Percentiles rank a stretch among this genome's conserved stretches.
phyloP scores from a whole-genome alignment of 2,797 vertebrate genomes.

The Anabas testudineus region DNA sequence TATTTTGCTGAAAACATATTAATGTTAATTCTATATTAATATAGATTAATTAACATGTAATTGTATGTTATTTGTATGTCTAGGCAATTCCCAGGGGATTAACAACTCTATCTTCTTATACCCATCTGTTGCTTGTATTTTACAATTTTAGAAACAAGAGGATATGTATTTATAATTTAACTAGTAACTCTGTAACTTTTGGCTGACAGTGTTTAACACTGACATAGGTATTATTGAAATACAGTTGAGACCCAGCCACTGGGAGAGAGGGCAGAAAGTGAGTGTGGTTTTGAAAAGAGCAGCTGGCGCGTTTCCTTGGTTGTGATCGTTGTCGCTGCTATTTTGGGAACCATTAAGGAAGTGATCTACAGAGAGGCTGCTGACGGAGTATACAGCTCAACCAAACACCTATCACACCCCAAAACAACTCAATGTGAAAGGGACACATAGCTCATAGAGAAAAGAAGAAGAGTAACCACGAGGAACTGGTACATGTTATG shows the following conservation, averaged over 20 bases:
- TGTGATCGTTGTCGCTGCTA: slow-evolving; percentile 79
- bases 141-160: background rate
- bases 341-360: slow-evolving; percentile 83
- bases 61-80: too few species aligned
- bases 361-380: slow-evolving; percentile 74
- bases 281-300: slow-evolving; percentile 71
- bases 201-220: background rate
- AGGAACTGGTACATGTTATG: background rate
- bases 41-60: too few species aligned
- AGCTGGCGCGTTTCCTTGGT: slow-evolving; percentile 78
- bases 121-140: too few species aligned
- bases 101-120: too few species aligned
- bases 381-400: slow-evolving; percentile 59
- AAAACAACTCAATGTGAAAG: slow-evolving; percentile 34
- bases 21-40: too few species aligned
- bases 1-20: too few species aligned
- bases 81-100: too few species aligned
- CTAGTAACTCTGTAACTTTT: background rate
- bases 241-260: slow-evolving; percentile 18
- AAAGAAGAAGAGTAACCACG: background rate
- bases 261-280: slow-evolving; percentile 51
- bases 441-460: slow-evolving; percentile 2
- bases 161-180: background rate
- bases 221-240: slow-evolving; percentile 15
- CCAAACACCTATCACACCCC: slow-evolving; percentile 48